A percentile compares a stretch with the other conserved stretches of the same genome.
phyloP scores from a whole-genome alignment of 2,113 vertebrate genomes.

The Isichthys henryi region DNA sequence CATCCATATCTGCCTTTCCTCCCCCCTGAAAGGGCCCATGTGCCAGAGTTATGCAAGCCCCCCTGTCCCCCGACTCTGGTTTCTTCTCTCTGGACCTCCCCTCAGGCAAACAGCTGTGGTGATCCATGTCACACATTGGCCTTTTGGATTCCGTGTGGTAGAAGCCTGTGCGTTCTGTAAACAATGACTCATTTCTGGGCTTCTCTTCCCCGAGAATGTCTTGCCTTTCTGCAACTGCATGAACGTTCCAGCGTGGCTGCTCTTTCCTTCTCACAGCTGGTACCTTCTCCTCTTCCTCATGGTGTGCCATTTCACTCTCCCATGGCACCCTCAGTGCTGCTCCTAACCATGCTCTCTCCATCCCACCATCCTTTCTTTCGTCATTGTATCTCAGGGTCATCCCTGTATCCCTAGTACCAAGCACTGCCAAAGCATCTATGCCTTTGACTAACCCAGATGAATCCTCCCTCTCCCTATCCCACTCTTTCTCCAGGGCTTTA shows the following conservation, averaged over 20 bases:
- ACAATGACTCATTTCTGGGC: conserved; percentile 30
- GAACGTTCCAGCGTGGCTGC: not conserved
- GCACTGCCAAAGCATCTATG: not conserved
- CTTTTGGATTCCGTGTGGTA: not conserved
- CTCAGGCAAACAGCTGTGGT: not conserved
- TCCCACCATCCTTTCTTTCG: conserved; percentile 34
- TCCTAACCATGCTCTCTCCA: not conserved
- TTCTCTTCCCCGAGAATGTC: conserved; percentile 11
- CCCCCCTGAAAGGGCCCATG: conserved; percentile 20
- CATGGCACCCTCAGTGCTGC: conserved; percentile 18
- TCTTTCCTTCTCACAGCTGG: conserved; percentile 1
- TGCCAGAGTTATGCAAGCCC: not conserved
- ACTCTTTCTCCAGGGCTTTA: not conserved
- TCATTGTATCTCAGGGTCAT: conserved; percentile 47
- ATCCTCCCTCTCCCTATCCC: conserved; percentile 12
- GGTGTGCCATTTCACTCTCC: conserved; percentile 21
- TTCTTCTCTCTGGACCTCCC: conserved; percentile 26
- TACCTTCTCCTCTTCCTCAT: conserved; percentile 6
- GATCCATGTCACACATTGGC: conserved; percentile 1
- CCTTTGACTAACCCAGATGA: conserved; percentile 41
- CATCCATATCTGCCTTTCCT: conserved; percentile 1
- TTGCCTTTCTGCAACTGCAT: not conserved
- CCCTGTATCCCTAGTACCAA: not conserved
- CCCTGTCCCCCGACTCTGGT: conserved; percentile 20
- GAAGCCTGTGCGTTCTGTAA: conserved; percentile 35